Evolutionary conservation across 2,113 vertebrate genomes (phyloP).

Genomic region (Oncorhynchus tshawytscha): DNA sequence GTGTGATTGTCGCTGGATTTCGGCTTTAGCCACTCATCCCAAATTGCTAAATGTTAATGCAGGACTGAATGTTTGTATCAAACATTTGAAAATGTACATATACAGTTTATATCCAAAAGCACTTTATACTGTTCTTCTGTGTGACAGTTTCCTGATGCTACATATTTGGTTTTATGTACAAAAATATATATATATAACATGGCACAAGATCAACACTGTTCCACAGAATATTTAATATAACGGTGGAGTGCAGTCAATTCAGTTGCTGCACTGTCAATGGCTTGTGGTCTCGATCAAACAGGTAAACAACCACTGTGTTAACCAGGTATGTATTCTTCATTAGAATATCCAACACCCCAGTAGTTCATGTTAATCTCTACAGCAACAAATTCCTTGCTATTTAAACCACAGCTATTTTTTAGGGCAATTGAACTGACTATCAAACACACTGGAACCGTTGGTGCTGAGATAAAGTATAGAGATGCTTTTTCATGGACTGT

Average conservation of each 20-base stretch:
- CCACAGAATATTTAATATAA: no score
- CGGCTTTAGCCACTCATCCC: conserved; percentile 12
- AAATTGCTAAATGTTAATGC: conserved; percentile 8
- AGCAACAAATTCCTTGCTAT: no score
- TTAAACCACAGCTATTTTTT: no score
- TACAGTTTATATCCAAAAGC: no score
- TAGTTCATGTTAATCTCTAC: no score
- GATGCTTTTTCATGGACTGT: conserved; percentile 36
- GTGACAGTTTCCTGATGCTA: not conserved
- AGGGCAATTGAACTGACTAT: not conserved
- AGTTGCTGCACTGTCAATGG: not conserved
- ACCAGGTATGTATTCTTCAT: no score
- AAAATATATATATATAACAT: not conserved
- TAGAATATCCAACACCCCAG: no score
- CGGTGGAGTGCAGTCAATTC: no score
- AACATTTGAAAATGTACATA: no score
- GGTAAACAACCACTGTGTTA: not conserved
- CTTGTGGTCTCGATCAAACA: not conserved
- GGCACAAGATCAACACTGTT: not conserved
- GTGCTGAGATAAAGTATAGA: conserved; percentile 6
- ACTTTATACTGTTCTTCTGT: no score
- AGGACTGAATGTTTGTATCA: not conserved
- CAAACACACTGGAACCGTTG: not conserved
- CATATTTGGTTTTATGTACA: not conserved
- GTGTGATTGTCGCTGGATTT: conserved; percentile 10